Conservation (phyloP, 2,797 vertebrate genomes). For the Prionace glauca region DNA sequence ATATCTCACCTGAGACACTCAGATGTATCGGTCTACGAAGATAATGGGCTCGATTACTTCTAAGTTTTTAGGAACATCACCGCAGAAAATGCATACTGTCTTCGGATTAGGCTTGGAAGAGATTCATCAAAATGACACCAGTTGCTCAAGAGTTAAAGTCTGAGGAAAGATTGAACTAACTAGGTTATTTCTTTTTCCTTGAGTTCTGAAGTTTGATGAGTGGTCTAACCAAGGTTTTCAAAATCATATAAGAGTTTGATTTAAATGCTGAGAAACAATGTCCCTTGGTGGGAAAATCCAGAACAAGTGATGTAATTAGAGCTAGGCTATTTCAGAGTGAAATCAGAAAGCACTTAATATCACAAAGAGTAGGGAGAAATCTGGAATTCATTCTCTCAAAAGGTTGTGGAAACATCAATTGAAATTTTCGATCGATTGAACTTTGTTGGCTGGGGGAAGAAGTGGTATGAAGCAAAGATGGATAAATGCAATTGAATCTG, state of each 20-base stretch:
- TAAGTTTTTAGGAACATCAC: not conserved
- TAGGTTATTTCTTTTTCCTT: too few relatives aligned
- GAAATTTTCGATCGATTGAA: not conserved
- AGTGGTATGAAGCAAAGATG: not conserved
- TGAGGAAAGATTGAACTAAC: too few relatives aligned
- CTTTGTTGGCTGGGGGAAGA: not conserved
- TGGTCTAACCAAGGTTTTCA: too few relatives aligned
- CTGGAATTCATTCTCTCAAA: not conserved
- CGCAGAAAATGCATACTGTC: not conserved
- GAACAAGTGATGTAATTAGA: not conserved
- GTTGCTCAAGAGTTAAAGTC: too few relatives aligned
- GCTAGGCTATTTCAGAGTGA: not conserved
- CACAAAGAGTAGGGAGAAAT: not conserved
- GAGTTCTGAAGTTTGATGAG: too few relatives aligned
- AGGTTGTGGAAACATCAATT: not conserved
- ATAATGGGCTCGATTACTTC: not conserved
- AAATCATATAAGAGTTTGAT: too few relatives aligned
- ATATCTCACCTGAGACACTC: not conserved
- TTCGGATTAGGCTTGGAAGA: too few relatives aligned
- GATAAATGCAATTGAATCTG: not conserved
- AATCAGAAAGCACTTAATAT: not conserved
- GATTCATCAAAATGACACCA: not conserved
- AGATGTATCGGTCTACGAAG: not conserved
- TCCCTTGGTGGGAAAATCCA: not conserved
- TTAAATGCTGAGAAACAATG: too few relatives aligned